Evolutionary conservation across 2,113 vertebrate species (phyloP).

Genomic region (Catagonus wagneri): DNA sequence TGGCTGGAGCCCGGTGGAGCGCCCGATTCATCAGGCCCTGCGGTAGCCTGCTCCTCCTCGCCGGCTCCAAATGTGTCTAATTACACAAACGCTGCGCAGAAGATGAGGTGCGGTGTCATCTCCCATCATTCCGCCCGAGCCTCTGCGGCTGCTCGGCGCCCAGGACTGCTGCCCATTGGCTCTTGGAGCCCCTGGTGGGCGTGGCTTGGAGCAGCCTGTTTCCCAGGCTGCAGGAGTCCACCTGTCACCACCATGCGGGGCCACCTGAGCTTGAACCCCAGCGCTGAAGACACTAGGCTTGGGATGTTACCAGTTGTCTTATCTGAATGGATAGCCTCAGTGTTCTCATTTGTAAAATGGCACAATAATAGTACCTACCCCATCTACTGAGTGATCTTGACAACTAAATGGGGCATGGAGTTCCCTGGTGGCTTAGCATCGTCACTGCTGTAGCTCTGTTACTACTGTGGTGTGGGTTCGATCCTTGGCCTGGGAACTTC

Average conservation of each 20-base stretch:
- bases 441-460: no score
- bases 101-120: conserved; percentile 91
- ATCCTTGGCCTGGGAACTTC: no score
- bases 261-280: background rate
- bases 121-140: conserved; percentile 87
- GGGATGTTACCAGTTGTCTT: background rate
- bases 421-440: no score
- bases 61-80: conserved; percentile 88
- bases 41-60: conserved; percentile 85
- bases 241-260: background rate
- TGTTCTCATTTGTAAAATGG: background rate
- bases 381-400: background rate
- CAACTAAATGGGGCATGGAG: background rate
- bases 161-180: background rate
- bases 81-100: conserved; percentile 88
- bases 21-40: conserved; percentile 91
- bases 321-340: background rate
- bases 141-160: background rate
- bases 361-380: accelerated
- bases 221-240: no score
- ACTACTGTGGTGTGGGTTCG: no score
- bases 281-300: accelerated
- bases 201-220: no score
- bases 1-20: conserved; percentile 87
- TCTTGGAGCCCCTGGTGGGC: background rate